Percentiles rank a stretch among this genome's conserved stretches.
Evolutionary conservation across 2,797 vertebrate genomes (phyloP).

Genomic region (Chiloscyllium punctatum): DNA sequence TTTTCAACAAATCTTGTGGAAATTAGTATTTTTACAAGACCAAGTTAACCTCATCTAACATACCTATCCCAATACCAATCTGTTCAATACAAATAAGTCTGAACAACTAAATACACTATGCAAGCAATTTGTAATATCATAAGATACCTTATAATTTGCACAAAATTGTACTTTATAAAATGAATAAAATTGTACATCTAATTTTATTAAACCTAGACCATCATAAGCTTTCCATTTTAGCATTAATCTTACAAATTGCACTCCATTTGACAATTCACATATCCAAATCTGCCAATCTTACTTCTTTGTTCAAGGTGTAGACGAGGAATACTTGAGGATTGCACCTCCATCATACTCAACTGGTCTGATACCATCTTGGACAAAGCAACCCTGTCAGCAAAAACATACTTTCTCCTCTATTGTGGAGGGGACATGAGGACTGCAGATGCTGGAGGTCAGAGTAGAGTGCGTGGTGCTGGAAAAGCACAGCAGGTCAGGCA

Average conservation of each 20-base stretch:
- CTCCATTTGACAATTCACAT: neutral
- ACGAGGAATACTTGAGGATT: neutral
- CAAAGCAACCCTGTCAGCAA: neutral
- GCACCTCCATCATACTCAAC: neutral
- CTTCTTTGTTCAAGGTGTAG: neutral
- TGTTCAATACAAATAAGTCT: neutral
- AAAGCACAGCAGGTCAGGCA: too few species aligned
- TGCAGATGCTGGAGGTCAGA: too few species aligned
- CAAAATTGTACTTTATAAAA: neutral
- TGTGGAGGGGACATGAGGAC: too few species aligned
- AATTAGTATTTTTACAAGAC: neutral
- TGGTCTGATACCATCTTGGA: neutral
- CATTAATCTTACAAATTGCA: neutral
- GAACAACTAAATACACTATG: neutral
- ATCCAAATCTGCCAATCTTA: neutral
- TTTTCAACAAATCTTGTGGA: neutral
- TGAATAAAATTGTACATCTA: neutral
- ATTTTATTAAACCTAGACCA: neutral
- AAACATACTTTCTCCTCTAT: too few species aligned
- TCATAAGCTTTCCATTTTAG: neutral
- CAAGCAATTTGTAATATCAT: too few species aligned
- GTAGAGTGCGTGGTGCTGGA: too few species aligned
- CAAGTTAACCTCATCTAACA: neutral
- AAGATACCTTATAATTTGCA: neutral
- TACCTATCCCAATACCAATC: neutral